phyloP scores from a whole-genome alignment of 2,888 invertebrate species.

The Synergus japonicus region DNA sequence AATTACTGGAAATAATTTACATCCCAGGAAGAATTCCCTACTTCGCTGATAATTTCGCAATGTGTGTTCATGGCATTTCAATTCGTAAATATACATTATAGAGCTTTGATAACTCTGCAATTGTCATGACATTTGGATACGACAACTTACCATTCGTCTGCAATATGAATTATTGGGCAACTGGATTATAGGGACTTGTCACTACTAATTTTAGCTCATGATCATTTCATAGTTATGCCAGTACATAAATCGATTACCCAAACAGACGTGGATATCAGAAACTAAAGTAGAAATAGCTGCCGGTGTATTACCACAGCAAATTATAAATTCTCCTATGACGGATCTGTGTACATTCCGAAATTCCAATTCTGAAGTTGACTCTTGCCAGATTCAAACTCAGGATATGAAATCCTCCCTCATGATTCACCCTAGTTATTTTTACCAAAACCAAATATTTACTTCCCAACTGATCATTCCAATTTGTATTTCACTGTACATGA shows the following conservation, averaged over 20 bases:
- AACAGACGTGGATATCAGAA: conserved; percentile 20
- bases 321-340: conserved; percentile 13
- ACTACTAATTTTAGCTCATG: conserved; percentile 28
- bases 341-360: conserved; percentile 24
- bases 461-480: neutral
- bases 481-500: neutral
- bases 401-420: neutral
- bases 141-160: neutral
- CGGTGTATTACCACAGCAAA: conserved; percentile 10
- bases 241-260: conserved; percentile 28
- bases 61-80: neutral
- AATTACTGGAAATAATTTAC: neutral
- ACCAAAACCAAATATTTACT: conserved; percentile 22
- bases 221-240: conserved; percentile 11
- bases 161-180: conserved; percentile 9
- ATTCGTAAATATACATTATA: conserved; percentile 1
- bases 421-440: conserved; percentile 27
- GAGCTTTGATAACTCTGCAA: neutral
- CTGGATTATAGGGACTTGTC: conserved; percentile 8
- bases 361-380: conserved; percentile 29
- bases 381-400: neutral
- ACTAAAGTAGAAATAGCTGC: conserved; percentile 17
- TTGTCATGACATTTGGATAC: conserved; percentile 10
- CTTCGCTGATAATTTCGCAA: neutral
- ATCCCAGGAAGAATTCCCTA: neutral